Evolutionary conservation across 2,113 vertebrate genomes (phyloP), one percentile per base, ranked within the genome.

Genomic region (Lepus americanus): DNA sequence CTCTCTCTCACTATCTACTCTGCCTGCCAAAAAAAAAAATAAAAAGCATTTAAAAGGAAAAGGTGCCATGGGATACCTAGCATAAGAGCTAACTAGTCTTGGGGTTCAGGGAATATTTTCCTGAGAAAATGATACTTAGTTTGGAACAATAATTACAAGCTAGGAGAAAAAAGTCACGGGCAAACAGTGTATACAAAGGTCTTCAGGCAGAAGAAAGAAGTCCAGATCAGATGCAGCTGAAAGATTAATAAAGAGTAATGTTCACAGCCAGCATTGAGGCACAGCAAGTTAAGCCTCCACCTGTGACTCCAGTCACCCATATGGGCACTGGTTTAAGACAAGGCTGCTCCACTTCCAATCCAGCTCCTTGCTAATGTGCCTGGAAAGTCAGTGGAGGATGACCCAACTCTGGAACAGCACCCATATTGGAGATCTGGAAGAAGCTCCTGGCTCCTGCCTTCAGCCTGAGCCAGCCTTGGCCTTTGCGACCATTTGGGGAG

Each of bases 111-210:
- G 31, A 85, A n/a, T 79, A 79, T 61, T 73, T 59, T 63, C 49
- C 66, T 22, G 19, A 92, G 33, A 92, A 89, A 80, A 63, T 4
- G 12, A 79, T 79, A 63, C 79, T 73, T 69, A 73, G 49, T 92
- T 67, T 92, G 36, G 49, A 72, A 78, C 6, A 78, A 25, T 29
- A 78, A 29, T 59, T 79, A 64, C 66, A 82, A 77, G 10, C 36
- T 79, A 11, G 13, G n/a, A 55, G 67, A 86, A 76, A 19, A 63
- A 90, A 78, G 44, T 87, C 51, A 33, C 27, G 53, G 69, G 20
- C 17, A 93, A 89, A 86, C 31, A 31, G 13, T 67, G 67, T 22
- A n/a, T 39, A 16, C 66, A 89, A 25, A 85, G 36, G 31, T 33
- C 23, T 69, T 59, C 14, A 90, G 33, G 23, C 59, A 79, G 19